Evolutionary conservation across 2,113 vertebrate species (phyloP).

Genomic region (Epinephelus moara): DNA sequence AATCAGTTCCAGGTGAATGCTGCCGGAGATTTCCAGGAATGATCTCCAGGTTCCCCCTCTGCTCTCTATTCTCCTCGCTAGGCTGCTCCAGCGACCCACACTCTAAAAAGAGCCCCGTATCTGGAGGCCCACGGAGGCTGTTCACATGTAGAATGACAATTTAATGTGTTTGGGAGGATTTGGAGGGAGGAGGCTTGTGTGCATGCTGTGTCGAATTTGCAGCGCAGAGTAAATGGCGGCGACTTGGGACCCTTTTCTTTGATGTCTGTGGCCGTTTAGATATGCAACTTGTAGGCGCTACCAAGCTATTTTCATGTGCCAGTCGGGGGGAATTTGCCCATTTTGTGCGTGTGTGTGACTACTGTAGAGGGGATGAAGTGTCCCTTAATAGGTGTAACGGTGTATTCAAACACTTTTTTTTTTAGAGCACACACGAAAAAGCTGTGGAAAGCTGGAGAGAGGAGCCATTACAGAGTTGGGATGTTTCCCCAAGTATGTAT

Average conservation of each 20-base stretch:
- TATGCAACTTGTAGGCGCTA: background rate
- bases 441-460: constrained; percentile 41
- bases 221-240: constrained; percentile 23
- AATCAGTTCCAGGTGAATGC: constrained; percentile 83
- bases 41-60: constrained; percentile 47
- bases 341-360: constrained; percentile 20
- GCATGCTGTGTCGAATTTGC: constrained; percentile 17
- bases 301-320: constrained; percentile 1
- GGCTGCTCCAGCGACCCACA: constrained; percentile 20
- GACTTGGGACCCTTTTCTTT: background rate
- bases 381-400: constrained; percentile 14
- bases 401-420: constrained; percentile 26
- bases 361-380: constrained; percentile 5
- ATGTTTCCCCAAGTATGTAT: constrained; percentile 61
- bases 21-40: constrained; percentile 69
- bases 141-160: constrained; percentile 46
- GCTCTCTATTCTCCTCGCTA: constrained; percentile 20
- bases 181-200: background rate
- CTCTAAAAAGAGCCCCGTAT: constrained; percentile 2
- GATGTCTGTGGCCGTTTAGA: constrained; percentile 12
- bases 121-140: constrained; percentile 20
- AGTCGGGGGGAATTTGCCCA: background rate
- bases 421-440: constrained; percentile 12
- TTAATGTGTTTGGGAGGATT: constrained; percentile 24
- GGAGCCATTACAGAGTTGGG: constrained; percentile 23